A percentile compares a stretch with the other conserved stretches of the same genome.
Evolutionary conservation across 1,140 invertebrate species (phyloP).

Genomic region (Papilio aristodemus): DNA sequence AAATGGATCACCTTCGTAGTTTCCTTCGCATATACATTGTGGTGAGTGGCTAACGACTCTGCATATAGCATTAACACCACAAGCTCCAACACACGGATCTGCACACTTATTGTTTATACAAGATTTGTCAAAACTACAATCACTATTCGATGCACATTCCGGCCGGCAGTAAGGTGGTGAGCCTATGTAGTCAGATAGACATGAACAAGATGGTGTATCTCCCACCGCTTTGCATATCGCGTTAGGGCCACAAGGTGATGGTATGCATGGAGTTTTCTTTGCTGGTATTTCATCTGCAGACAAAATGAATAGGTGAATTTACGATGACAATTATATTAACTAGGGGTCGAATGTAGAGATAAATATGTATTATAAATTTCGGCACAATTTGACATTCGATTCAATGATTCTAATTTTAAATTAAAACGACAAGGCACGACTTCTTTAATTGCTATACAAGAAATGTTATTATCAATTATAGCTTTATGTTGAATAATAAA

Average conservation of each 20-base stretch:
- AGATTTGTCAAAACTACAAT: slow-evolving; percentile 86
- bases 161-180: slow-evolving; percentile 84
- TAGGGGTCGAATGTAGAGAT: no score
- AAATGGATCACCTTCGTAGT: slow-evolving; percentile 87
- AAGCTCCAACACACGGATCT: slow-evolving; percentile 88
- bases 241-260: slow-evolving; percentile 86
- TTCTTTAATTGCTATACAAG: no score
- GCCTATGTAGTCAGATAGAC: slow-evolving; percentile 85
- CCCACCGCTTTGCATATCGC: slow-evolving; percentile 86
- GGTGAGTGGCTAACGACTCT: slow-evolving; percentile 88
- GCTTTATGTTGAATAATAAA: no score
- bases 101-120: slow-evolving; percentile 87
- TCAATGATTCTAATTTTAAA: no score
- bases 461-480: no score
- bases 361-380: not conserved
- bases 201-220: slow-evolving; percentile 88
- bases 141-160: slow-evolving; percentile 86
- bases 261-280: slow-evolving; percentile 80
- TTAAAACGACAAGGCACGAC: no score
- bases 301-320: slow-evolving; percentile 59
- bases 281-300: slow-evolving; percentile 75
- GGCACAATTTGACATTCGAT: no score
- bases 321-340: no score
- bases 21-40: slow-evolving; percentile 84
- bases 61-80: slow-evolving; percentile 87